phyloP scores from a whole-genome alignment of 37 sponge, comb jelly and placozoan genomes.

The Ephydatia muelleri region DNA sequence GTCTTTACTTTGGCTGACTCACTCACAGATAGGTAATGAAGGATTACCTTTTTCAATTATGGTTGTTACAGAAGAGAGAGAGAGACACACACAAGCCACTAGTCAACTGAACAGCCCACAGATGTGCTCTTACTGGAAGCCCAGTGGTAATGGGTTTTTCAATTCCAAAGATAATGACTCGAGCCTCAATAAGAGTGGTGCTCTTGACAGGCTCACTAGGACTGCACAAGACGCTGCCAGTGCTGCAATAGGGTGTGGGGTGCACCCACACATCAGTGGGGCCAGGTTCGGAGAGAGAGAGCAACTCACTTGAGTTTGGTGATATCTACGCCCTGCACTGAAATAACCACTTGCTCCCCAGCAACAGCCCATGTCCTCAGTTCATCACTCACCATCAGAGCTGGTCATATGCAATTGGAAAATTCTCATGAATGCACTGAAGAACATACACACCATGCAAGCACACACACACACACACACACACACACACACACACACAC shows the following conservation, averaged over 20 bases:
- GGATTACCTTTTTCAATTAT: constrained; percentile 48
- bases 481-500: constrained; percentile 16
- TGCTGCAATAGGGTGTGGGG: constrained; percentile 39
- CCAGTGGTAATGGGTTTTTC: constrained; percentile 93
- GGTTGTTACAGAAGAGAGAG: no score
- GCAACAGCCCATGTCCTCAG: constrained; percentile 70
- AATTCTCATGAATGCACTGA: no score
- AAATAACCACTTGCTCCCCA: constrained; percentile 79
- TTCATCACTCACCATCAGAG: constrained; percentile 48
- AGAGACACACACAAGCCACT: background rate
- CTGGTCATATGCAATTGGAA: constrained; percentile 26
- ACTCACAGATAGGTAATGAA: constrained; percentile 85
- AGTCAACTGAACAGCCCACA: background rate
- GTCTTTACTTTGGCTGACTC: constrained; percentile 88
- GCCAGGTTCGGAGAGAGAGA: background rate
- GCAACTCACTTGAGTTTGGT: constrained; percentile 59
- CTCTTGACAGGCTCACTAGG: constrained; percentile 57
- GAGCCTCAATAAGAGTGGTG: constrained; percentile 66
- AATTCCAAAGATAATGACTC: constrained; percentile 85
- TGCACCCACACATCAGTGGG: background rate
- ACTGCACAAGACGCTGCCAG: constrained; percentile 89
- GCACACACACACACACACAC: background rate
- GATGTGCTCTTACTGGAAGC: constrained; percentile 77
- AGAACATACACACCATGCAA: no score
- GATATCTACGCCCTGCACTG: constrained; percentile 68